Base-by-base conservation (phyloP, 2,797 vertebrate species). In the Siniperca undulata region DNA sequence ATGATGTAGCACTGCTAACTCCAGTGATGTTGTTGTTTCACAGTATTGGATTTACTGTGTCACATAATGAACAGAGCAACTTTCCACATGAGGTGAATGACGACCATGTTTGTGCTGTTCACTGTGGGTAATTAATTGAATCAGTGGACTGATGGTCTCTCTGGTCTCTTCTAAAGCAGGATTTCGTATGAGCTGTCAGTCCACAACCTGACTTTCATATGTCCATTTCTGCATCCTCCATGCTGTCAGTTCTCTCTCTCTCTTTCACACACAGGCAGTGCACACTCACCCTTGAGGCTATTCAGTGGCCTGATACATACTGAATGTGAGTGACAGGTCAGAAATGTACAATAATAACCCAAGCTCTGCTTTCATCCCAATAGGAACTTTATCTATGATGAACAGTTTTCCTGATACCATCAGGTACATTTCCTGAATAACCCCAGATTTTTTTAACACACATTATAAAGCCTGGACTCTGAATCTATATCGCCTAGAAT, bases 61-160 rank as follows among this genome's bases (percentile, higher is more conserved):
- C 61, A 59, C 12, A 27, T 85, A 75, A 81, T 66, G 58, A 86
- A 73, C 56, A 24, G 40, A 74, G 34, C 24, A 56, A 78, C 78
- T 56, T 84, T 70, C 72, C 80, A 70, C 78, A 78, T 78, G 77
- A 62, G 65, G 78, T 73, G 70, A 87, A 83, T 86, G 84, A 70
- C 80, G 14, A 4, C 5, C 58, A 2, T 46, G 74, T 69, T 86
- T 50, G 61, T 64, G 40, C 61, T 59, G 64, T 42, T 74, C 55
- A 5, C 53, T 64, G 59, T 60, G 71, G 52, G 16, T 76, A 65
- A 83, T 91, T 89, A 84, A 77, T 5, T 44, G 61, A 11, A 34
- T 69, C 40, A 20, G 46, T 74, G 50, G 52, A 42, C 48, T 72
- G 72, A 78, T n/a, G 73, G 44, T 80, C 69, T 67, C 72, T 70